A percentile compares a stretch with the other conserved stretches of the same genome.
These are phyloP conservation scores for Orchesellides sinensis DNA, from an alignment of 2,888 invertebrate genomes.

Conservation along the genomic window DNA sequence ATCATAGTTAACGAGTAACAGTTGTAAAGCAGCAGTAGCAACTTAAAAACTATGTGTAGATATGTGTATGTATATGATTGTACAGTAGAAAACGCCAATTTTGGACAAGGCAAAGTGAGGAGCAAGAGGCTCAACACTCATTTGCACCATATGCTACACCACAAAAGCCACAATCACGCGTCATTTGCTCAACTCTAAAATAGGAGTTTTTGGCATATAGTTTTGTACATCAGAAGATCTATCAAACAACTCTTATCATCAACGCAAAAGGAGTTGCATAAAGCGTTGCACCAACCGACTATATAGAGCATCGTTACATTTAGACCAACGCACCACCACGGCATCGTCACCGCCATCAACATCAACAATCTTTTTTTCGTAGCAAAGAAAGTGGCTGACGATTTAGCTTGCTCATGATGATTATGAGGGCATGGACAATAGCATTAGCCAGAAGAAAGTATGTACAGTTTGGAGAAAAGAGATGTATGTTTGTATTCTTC, in stretches of 20 bases:
- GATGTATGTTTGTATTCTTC: conserved; percentile 5
- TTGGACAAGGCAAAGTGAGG: conserved; percentile 49
- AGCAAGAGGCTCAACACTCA: conserved; percentile 72
- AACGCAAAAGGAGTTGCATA: conserved; percentile 22
- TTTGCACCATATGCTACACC: conserved; percentile 74
- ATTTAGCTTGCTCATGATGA: conserved; percentile 53
- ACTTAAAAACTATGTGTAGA: conserved; percentile 19
- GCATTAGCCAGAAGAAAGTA: too few species aligned
- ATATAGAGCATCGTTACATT: too few species aligned
- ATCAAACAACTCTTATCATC: conserved; percentile 51
- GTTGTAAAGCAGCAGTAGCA: conserved; percentile 30
- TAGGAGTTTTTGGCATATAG: conserved; percentile 47
- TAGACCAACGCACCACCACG: neutral
- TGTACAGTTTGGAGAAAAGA: too few species aligned
- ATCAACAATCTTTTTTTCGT: conserved; percentile 54
- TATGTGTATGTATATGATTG: neutral
- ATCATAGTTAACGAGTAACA: conserved; percentile 53
- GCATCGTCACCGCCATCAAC: conserved; percentile 21
- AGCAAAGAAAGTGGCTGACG: conserved; percentile 55
- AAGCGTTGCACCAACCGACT: conserved; percentile 10
- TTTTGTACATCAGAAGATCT: conserved; percentile 59
- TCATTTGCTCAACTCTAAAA: conserved; percentile 70
- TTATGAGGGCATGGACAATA: conserved; percentile 49
- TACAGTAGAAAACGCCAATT: conserved; percentile 45
- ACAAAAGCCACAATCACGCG: conserved; percentile 71